These are phyloP conservation scores for Falco concolor DNA, from an alignment of 2,797 vertebrate genomes.

Conservation along the genomic window DNA sequence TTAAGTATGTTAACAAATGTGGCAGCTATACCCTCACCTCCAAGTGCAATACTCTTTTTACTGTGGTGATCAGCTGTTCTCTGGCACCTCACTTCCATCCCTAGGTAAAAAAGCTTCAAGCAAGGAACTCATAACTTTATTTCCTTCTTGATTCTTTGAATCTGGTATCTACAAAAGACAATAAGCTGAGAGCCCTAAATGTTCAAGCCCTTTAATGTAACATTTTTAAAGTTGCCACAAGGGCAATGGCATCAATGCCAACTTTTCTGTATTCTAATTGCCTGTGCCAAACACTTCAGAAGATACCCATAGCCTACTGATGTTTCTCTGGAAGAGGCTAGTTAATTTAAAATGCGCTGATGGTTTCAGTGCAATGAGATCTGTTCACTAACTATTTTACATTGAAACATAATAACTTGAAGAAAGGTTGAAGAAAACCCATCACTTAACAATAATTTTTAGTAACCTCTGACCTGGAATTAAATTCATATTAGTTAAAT, in stretches of 20 bases:
- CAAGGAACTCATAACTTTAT: background rate
- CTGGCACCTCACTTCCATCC: background rate
- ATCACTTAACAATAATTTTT: background rate
- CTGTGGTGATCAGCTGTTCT: background rate
- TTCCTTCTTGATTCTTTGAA: background rate
- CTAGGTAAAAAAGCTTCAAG: background rate
- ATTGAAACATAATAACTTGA: background rate
- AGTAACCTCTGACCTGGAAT: background rate
- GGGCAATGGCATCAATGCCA: background rate
- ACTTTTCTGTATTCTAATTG: background rate
- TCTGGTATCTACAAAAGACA: background rate
- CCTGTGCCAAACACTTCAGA: background rate
- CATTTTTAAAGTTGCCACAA: background rate
- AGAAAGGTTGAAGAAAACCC: background rate
- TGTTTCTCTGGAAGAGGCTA: background rate
- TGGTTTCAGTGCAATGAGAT: background rate
- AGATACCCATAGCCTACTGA: background rate
- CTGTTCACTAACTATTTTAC: background rate
- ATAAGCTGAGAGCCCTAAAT: background rate
- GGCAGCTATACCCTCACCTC: background rate
- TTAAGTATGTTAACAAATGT: background rate
- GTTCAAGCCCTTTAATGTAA: background rate
- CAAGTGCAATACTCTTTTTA: background rate
- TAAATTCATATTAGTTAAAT: background rate
- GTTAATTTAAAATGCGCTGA: background rate